phyloP scores from a whole-genome alignment of 1,140 invertebrate species.

The Gonatopus flavifemur region DNA sequence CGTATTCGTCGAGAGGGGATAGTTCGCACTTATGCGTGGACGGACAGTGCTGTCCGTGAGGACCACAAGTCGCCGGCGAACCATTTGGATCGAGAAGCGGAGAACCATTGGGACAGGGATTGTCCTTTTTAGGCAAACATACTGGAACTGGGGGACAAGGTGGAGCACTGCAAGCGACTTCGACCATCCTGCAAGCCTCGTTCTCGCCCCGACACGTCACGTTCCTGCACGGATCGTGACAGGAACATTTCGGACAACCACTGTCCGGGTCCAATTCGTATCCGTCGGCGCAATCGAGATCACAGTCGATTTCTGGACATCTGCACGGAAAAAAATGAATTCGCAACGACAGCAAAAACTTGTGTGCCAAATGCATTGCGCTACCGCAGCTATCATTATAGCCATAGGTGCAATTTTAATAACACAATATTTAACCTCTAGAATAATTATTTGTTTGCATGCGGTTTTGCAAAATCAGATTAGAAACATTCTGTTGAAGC shows the following conservation, averaged over 20 bases:
- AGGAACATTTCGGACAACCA: slow-evolving; percentile 76
- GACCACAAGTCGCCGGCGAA: slow-evolving; percentile 69
- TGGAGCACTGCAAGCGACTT: slow-evolving; percentile 59
- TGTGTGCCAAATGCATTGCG: too few species aligned
- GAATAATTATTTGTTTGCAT: too few species aligned
- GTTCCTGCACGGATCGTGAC: slow-evolving; percentile 75
- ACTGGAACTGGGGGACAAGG: slow-evolving; percentile 77
- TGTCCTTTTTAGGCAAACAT: slow-evolving; percentile 75
- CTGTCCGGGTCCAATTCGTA: slow-evolving; percentile 64
- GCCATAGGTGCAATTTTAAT: too few species aligned
- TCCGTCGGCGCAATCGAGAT: slow-evolving; percentile 69
- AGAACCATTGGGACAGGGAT: slow-evolving; percentile 70
- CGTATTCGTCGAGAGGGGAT: slow-evolving; percentile 76
- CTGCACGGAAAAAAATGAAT: too few species aligned
- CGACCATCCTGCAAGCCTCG: slow-evolving; percentile 66
- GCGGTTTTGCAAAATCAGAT: too few species aligned
- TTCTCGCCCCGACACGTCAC: slow-evolving; percentile 72
- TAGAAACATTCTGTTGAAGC: too few species aligned
- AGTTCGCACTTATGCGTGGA: slow-evolving; percentile 82
- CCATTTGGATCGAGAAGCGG: slow-evolving; percentile 63
- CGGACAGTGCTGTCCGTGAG: slow-evolving; percentile 72
- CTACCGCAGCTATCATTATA: too few species aligned
- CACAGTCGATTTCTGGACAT: slow-evolving; percentile 68
- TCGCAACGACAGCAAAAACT: too few species aligned
- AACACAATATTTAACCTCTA: too few species aligned